A percentile compares a stretch with the other conserved stretches of the same genome.
Evolutionary conservation across 2,113 vertebrate genomes (phyloP).

Genomic region (Pachypanchax playfairii): DNA sequence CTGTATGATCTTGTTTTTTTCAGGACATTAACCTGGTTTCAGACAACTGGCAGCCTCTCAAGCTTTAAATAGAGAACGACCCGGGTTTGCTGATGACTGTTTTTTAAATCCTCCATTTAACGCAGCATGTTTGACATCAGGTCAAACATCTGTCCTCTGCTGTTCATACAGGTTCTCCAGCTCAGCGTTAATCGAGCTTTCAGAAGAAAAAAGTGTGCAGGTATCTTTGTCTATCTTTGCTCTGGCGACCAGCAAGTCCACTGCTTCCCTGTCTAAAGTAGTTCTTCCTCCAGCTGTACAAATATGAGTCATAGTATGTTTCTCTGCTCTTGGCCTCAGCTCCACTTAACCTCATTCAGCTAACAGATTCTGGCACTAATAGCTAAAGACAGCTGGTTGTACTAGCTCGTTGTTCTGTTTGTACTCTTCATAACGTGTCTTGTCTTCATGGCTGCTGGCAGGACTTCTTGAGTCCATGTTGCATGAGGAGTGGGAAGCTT

Average conservation of each 20-base stretch:
- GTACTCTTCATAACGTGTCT: background rate
- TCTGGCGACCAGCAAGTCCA: background rate
- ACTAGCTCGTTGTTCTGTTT: conserved; percentile 8
- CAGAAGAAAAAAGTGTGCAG: background rate
- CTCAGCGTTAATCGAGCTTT: too few relatives aligned
- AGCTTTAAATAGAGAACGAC: too few relatives aligned
- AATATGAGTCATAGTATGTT: conserved; percentile 54
- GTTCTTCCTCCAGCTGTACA: conserved; percentile 2
- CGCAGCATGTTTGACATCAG: conserved; percentile 10
- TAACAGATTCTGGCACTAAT: conserved; percentile 2
- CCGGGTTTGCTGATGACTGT: conserved; percentile 1
- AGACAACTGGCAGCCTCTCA: too few relatives aligned
- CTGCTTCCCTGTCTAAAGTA: conserved; percentile 12
- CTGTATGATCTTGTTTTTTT: conserved; percentile 32
- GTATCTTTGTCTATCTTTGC: conserved; percentile 7
- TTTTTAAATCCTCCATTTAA: background rate
- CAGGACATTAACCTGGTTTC: conserved; percentile 33
- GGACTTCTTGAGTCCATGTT: background rate
- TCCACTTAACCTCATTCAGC: conserved; percentile 40
- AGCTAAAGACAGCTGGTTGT: conserved; percentile 19
- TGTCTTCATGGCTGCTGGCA: background rate
- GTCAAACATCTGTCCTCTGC: background rate
- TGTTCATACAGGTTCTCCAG: too few relatives aligned
- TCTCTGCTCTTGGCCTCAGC: background rate
- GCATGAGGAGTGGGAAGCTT: too few relatives aligned